Conservation (phyloP, 2,113 vertebrate genomes). For the Herpailurus yagouaroundi region DNA sequence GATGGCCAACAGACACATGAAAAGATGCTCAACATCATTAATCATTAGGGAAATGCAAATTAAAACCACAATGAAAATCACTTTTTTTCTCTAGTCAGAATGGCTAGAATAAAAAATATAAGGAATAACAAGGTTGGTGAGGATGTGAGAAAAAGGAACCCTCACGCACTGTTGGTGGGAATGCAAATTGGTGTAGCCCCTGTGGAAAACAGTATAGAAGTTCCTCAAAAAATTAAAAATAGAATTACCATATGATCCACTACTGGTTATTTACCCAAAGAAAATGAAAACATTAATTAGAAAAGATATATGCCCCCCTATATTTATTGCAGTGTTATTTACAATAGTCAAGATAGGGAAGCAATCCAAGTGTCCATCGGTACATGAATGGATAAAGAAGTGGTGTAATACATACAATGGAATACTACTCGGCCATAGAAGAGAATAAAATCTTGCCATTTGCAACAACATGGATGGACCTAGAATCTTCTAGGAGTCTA, state of each 20-base stretch:
- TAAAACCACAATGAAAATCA: too few relatives aligned
- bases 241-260: neutral
- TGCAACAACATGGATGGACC: neutral
- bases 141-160: neutral
- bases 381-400: neutral
- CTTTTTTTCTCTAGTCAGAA: too few relatives aligned
- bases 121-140: neutral
- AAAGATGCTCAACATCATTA: too few relatives aligned
- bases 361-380: neutral
- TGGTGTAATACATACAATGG: neutral
- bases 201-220: neutral
- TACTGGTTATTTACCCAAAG: neutral
- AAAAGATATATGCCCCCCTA: neutral
- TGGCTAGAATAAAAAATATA: too few relatives aligned
- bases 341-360: neutral
- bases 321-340: neutral
- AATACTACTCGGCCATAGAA: neutral
- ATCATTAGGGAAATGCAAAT: too few relatives aligned
- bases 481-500: neutral
- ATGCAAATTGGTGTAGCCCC: neutral
- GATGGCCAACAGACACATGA: too few relatives aligned
- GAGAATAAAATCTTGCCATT: neutral
- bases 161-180: neutral
- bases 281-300: neutral
- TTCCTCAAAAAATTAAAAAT: neutral